These are phyloP conservation scores for Phoronis australis DNA, from an alignment of 2,888 invertebrate genomes.

Conservation along the genomic window DNA sequence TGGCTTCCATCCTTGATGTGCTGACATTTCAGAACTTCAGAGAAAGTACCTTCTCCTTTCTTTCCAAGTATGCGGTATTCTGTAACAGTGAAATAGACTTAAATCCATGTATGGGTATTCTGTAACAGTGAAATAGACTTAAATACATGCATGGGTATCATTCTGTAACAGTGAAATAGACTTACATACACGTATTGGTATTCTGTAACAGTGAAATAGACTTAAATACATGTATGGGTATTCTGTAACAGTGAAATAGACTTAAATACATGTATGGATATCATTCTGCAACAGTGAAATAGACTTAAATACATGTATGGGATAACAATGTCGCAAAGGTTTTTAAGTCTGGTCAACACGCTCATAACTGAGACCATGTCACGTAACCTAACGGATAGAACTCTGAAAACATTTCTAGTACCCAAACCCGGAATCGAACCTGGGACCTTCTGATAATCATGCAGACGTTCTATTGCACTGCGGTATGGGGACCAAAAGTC, in stretches of 20 bases:
- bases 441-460: too few species aligned
- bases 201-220: neutral
- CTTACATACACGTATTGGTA: neutral
- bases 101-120: neutral
- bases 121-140: neutral
- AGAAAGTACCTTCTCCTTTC: constrained; percentile 68
- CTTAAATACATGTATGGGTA: neutral
- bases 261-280: constrained; percentile 1
- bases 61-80: constrained; percentile 63
- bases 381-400: too few species aligned
- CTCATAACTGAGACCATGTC: too few species aligned
- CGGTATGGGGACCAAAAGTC: too few species aligned
- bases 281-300: neutral
- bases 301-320: constrained; percentile 1
- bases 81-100: constrained; percentile 29
- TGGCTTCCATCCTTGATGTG: constrained; percentile 57
- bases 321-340: neutral
- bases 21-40: constrained; percentile 65
- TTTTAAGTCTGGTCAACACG: neutral
- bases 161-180: neutral
- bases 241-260: neutral
- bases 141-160: neutral
- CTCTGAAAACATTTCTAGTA: too few species aligned
- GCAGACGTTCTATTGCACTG: too few species aligned
- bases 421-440: too few species aligned